Evolutionary conservation across 2,797 vertebrate genomes (phyloP).

Genomic region (Coregonus suidteri): DNA sequence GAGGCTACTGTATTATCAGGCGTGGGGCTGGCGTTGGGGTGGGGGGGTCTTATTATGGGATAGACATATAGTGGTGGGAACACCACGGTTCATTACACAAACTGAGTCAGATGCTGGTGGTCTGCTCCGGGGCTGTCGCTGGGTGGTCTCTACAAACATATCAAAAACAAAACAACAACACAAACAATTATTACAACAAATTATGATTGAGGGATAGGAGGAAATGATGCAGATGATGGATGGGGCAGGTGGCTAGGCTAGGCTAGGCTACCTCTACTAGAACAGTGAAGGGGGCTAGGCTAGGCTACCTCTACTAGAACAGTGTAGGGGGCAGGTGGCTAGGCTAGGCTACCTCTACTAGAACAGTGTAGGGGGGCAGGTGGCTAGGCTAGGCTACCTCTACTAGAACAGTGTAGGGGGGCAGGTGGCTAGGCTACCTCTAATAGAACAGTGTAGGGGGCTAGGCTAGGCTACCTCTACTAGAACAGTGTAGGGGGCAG

Average conservation of each 20-base stretch:
- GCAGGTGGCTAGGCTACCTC: no score
- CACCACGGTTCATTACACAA: constrained; percentile 87
- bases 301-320: no score
- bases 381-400: no score
- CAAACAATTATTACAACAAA: constrained; percentile 88
- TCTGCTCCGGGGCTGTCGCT: constrained; percentile 82
- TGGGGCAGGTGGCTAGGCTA: background rate
- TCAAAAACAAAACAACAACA: constrained; percentile 80
- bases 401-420: no score
- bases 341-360: no score
- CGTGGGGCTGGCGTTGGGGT: constrained; percentile 71
- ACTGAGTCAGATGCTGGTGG: constrained; percentile 81
- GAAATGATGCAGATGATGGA: constrained; percentile 55
- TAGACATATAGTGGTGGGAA: constrained; percentile 86
- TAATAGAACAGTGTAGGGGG: no score
- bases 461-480: no score
- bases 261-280: no score
- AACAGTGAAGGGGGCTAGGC: no score
- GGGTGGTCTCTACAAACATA: constrained; percentile 81
- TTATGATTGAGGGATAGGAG: constrained; percentile 59
- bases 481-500: no score
- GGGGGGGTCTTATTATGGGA: constrained; percentile 71
- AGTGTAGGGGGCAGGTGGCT: no score
- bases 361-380: no score
- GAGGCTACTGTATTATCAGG: constrained; percentile 76